Percentiles rank a stretch among this genome's conserved stretches.
phyloP scores from a whole-genome alignment of 2,113 vertebrate species.

The Thermophis baileyi region DNA sequence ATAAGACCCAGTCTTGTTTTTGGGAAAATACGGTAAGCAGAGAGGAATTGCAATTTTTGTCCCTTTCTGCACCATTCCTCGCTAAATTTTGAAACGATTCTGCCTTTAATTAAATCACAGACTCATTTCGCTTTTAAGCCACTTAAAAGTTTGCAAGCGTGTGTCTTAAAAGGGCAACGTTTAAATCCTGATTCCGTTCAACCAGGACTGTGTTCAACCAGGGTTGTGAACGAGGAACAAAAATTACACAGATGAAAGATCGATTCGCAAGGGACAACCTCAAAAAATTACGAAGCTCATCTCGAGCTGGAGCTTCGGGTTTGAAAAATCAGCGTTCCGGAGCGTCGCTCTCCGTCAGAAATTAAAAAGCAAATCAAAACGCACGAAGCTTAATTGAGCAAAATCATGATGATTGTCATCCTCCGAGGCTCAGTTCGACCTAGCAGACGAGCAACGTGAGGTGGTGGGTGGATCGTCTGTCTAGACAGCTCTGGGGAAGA shows the following conservation, averaged over 20 bases:
- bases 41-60: not conserved
- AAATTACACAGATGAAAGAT: not conserved
- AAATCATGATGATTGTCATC: not conserved
- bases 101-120: not conserved
- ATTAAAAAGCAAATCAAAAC: not conserved
- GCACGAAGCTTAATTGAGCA: not conserved
- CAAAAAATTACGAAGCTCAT: not conserved
- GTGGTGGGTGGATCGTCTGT: not conserved
- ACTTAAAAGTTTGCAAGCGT: not conserved
- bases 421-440: not conserved
- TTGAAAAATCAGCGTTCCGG: not conserved
- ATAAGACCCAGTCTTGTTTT: no score
- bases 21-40: no score
- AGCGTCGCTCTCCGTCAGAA: not conserved
- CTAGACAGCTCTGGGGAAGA: not conserved
- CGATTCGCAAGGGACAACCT: not conserved
- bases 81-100: not conserved
- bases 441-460: not conserved
- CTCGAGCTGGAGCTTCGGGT: not conserved
- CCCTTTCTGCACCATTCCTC: not conserved
- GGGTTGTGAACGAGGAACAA: not conserved
- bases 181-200: not conserved
- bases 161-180: not conserved
- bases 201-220: no score
- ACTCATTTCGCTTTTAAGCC: not conserved